Base-by-base conservation (phyloP, 2,797 vertebrate species). In the Myoxocephalus aenaeus region DNA sequence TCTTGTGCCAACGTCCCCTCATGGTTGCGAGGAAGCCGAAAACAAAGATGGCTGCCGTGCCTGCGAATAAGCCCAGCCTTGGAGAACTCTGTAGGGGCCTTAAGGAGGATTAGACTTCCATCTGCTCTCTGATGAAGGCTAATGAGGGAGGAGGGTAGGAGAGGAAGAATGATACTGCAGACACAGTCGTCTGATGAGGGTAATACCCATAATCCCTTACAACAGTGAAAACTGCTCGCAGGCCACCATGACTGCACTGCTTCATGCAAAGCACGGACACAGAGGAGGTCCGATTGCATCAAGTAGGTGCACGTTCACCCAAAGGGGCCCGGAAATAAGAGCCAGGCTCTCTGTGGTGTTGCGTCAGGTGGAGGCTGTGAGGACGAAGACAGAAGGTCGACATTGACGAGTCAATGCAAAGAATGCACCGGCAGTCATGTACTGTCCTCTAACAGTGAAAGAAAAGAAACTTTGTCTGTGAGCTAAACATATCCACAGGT, bases 101-200 rank as follows among this genome's bases (percentile, higher is more conserved):
- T 70, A 77, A 81, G 66, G 70, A 79, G 87, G 89, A 92, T 90
- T 86, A 89, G 79, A 73, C 53, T 73, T 77, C 77, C 79, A 77
- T 84, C 83, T 89, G 87, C 81, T 79, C 59, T 86, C 88, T 90
- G 89, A 91, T 88, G 74, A 86, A 73, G 71, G 68, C 59, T 85
- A 86, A 83, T 81, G 64, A 84, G 64, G 36, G 34, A 82, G 25
- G 10, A 65, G 36, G 62, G 56, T 3, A 50, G 56, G 34, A 69
- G 77, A 73, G 38, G 58, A 70, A 75, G 72, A 81, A 85, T 57
- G 79, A 85, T 71, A 73, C 61, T 72, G 74, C 29, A 85, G 70
- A 87, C 62, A 72, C 38, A 66, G 70, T 58, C 44, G 59, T 73
- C 63, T 78, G 75, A 87, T 77, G 61, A 87, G 67, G 38, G 34